These are phyloP conservation scores for Nasonovia ribisnigri DNA, from an alignment of 2,888 invertebrate species.

Conservation along the genomic window DNA sequence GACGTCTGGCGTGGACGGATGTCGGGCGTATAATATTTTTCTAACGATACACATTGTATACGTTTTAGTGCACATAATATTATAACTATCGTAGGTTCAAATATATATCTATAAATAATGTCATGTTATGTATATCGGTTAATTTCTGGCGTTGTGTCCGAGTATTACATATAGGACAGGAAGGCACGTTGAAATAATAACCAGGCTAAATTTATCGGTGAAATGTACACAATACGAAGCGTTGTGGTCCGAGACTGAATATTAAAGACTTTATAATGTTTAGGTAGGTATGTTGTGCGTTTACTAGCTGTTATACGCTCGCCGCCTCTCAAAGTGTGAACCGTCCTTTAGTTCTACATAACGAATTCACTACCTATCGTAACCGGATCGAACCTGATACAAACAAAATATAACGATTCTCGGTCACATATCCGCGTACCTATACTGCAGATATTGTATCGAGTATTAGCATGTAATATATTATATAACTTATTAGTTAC, in stretches of 20 bases:
- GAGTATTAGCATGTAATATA: not conserved
- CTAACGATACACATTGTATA: slow-evolving; percentile 13
- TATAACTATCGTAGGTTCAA: not conserved
- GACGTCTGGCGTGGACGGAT: slow-evolving; percentile 1
- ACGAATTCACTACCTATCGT: not conserved
- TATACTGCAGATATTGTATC: not conserved
- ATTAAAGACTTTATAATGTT: not conserved
- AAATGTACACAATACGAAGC: not conserved
- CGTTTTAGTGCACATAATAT: not conserved
- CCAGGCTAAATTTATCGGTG: not conserved
- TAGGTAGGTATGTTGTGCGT: not conserved
- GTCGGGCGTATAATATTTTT: slow-evolving; percentile 24
- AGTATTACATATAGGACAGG: not conserved
- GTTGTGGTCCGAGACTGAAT: not conserved
- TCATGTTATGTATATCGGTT: not conserved
- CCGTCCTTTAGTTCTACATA: not conserved
- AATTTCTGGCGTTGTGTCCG: not conserved
- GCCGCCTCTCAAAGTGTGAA: not conserved
- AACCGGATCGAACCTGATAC: not conserved
- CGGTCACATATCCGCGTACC: not conserved
- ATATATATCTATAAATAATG: not conserved
- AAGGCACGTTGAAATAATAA: not conserved
- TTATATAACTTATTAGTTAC: not conserved
- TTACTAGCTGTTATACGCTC: not conserved
- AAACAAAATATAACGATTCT: not conserved